Conservation (phyloP, 2,888 invertebrate genomes). For the Smittia sp. region DNA sequence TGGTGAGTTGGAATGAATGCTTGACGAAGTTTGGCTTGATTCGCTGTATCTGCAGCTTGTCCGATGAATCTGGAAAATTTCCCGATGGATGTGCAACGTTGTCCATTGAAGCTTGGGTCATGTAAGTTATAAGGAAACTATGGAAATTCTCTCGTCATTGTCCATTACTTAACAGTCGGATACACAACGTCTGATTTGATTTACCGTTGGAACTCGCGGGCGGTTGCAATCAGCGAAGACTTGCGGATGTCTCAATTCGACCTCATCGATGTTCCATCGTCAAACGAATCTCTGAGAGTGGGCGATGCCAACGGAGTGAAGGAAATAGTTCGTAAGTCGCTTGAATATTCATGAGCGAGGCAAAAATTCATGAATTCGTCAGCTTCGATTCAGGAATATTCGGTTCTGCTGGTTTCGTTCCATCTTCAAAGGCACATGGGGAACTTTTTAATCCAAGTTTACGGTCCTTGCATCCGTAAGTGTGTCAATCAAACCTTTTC, state of each 20-base stretch:
- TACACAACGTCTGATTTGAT: constrained; percentile 71
- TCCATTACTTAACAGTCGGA: constrained; percentile 57
- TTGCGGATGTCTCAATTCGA: constrained; percentile 84
- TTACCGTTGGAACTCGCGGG: constrained; percentile 69
- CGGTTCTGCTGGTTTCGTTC: constrained; percentile 71
- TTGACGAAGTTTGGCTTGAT: not conserved
- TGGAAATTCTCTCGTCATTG: not conserved
- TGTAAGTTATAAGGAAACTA: constrained; percentile 61
- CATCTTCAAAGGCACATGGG: constrained; percentile 78
- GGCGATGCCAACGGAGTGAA: not conserved
- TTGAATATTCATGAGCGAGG: constrained; percentile 3
- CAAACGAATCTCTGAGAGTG: constrained; percentile 59
- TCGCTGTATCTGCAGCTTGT: constrained; percentile 52
- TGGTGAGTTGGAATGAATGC: constrained; percentile 45
- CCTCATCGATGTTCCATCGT: constrained; percentile 70
- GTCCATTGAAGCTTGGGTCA: constrained; percentile 76
- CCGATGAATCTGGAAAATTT: constrained; percentile 83
- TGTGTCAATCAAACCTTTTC: not conserved
- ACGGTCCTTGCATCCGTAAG: constrained; percentile 69
- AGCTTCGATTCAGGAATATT: constrained; percentile 55
- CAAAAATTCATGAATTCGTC: too few relatives aligned
- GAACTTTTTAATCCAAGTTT: constrained; percentile 83
- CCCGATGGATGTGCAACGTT: constrained; percentile 80
- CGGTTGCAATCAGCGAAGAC: constrained; percentile 72
- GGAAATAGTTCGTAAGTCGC: too few relatives aligned